phyloP scores from a whole-genome alignment of 2,797 vertebrate genomes.

The Limosa lapponica region DNA sequence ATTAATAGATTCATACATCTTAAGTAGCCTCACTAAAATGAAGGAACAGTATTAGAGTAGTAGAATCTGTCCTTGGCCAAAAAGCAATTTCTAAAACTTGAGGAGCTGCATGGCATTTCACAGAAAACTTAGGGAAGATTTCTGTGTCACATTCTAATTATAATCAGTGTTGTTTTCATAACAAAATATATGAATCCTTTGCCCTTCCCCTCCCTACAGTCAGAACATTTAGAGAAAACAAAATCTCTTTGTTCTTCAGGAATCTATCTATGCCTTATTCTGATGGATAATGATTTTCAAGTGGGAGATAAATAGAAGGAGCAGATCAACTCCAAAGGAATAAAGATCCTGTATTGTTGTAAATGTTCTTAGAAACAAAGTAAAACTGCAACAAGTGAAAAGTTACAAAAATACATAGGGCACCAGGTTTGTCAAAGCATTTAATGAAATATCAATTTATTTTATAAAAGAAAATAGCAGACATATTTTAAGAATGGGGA shows the following conservation, averaged over 20 bases:
- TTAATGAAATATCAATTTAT: background rate
- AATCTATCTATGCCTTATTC: background rate
- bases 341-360: background rate
- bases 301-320: background rate
- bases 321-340: background rate
- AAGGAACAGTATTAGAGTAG: background rate
- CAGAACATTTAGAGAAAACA: background rate
- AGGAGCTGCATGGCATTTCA: background rate
- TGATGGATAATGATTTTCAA: background rate
- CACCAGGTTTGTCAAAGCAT: background rate
- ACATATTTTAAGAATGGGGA: background rate
- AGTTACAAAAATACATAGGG: background rate
- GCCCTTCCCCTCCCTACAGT: background rate
- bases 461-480: background rate
- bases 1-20: background rate
- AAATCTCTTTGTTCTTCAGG: background rate
- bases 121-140: background rate
- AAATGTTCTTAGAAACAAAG: background rate
- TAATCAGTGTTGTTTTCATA: background rate
- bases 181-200: background rate
- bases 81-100: background rate
- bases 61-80: background rate
- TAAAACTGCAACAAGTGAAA: background rate
- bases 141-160: background rate
- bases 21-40: background rate